phyloP scores from a whole-genome alignment of 2,888 invertebrate genomes.

The Cylloceria caligata region DNA sequence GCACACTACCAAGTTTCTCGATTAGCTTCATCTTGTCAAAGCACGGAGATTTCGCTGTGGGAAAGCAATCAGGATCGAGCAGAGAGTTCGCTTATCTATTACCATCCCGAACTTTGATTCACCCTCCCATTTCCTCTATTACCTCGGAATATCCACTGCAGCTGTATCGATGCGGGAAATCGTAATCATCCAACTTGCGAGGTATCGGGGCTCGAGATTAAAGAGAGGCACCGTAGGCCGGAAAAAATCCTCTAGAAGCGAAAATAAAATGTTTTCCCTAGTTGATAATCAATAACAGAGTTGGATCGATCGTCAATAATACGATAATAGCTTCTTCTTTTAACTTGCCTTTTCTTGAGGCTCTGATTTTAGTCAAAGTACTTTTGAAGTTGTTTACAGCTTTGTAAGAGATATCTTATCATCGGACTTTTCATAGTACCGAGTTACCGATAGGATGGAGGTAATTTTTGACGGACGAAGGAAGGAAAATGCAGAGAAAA shows the following conservation, averaged over 20 bases:
- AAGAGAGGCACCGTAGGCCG: too few species aligned
- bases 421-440: conserved; percentile 1
- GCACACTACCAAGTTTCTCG: conserved; percentile 4
- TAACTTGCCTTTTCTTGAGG: not conserved
- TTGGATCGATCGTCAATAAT: not conserved
- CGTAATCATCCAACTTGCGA: conserved; percentile 23
- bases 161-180: conserved; percentile 8
- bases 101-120: conserved; percentile 8
- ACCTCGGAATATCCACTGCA: not conserved
- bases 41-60: conserved; percentile 23
- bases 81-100: conserved; percentile 17
- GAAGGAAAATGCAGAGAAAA: not conserved
- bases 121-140: conserved; percentile 20
- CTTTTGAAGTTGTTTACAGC: not conserved
- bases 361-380: not conserved
- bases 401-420: not conserved
- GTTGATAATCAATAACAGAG: conserved; percentile 3
- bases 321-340: not conserved
- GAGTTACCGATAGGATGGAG: conserved; percentile 1
- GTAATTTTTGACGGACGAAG: not conserved
- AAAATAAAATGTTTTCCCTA: not conserved
- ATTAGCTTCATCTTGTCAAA: conserved; percentile 21
- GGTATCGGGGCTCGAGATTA: not conserved
- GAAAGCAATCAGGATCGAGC: conserved; percentile 18
- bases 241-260: too few species aligned